Base-by-base conservation (phyloP, 2,888 invertebrate genomes). In the Diachrysia chrysitis region DNA sequence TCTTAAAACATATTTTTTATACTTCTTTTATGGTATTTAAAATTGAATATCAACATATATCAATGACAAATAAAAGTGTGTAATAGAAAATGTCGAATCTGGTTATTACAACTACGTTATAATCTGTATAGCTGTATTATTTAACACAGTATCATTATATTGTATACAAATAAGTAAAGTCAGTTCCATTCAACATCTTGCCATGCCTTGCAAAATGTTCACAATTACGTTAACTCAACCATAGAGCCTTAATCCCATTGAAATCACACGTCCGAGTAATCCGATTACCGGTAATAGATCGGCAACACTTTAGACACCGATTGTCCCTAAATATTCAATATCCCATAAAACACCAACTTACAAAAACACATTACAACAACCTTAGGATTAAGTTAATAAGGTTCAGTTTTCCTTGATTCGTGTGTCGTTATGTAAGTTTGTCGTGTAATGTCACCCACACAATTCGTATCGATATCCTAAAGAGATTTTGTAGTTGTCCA, bases 271-370 rank as follows among this genome's bases (percentile, higher is more conserved):
- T 91, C 85, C 78, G 63, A 65, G n/a, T 91, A 92, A 94, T 88
- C 93, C 87, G 93, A 90, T 94, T 94, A 93, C 75, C 80, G 82
- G 93, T 92, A 93, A 93, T 90, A 89, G 92, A 94, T 94, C 91
- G 89, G 84, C 72, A 84, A 82, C 86, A 90, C 90, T 93, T 92
- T 87, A 82, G 83, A 74, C 80, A 73, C 78, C 76, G 79, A 79
- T 72, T 81, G 83, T 73, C 73, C 76, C 66, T 69, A 80, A 79
- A 78, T 66, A 76, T 78, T 79, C 73, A 79, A 81, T 78, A 79
- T 74, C 67, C 65, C 59, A 58, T 59, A 55, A 58, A 17, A 61
- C 58, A 69, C 61, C 35, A 48, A 48, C 0, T 57, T 17, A 53
- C 2, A 19, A 16, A 32, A n/a, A 58, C 69, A 63, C 14, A 5